phyloP scores from a whole-genome alignment of 1,140 invertebrate genomes.

The Drosophila funebris region DNA sequence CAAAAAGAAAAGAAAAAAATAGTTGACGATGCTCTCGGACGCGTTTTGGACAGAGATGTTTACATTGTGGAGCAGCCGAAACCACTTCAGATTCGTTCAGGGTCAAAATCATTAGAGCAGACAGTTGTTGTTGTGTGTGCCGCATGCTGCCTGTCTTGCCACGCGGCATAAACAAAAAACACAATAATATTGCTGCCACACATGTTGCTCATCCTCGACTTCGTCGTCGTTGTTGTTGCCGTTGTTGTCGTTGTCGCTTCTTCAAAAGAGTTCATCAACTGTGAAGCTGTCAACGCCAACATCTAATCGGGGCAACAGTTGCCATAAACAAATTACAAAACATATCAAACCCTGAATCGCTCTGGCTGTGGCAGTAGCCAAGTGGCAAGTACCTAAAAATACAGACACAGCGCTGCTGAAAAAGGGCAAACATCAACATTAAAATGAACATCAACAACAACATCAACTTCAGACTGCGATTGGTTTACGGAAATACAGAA shows the following conservation, averaged over 20 bases:
- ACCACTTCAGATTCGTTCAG: slow-evolving; percentile 72
- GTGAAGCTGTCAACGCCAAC: slow-evolving; percentile 62
- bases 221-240: not conserved
- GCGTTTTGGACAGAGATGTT: slow-evolving; percentile 37
- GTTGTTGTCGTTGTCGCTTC: slow-evolving; percentile 19
- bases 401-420: slow-evolving; percentile 9
- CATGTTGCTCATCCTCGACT: slow-evolving; percentile 54
- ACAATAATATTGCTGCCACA: slow-evolving; percentile 62
- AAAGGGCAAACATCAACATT: not conserved
- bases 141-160: slow-evolving; percentile 50
- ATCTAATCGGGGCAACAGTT: slow-evolving; percentile 65
- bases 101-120: slow-evolving; percentile 68
- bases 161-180: slow-evolving; percentile 50
- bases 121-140: slow-evolving; percentile 32
- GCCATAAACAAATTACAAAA: slow-evolving; percentile 68
- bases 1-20: slow-evolving; percentile 47
- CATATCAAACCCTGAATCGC: not conserved
- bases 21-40: slow-evolving; percentile 19
- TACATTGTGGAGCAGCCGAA: slow-evolving; percentile 45
- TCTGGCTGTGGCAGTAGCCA: slow-evolving; percentile 25
- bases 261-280: slow-evolving; percentile 62
- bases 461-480: slow-evolving; percentile 1
- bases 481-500: slow-evolving; percentile 50
- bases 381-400: slow-evolving; percentile 43
- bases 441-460: not conserved